Percentiles rank a stretch among this genome's conserved stretches.
phyloP scores from a whole-genome alignment of 2,888 invertebrate species.

The Dyspetes luteomarginatus region DNA sequence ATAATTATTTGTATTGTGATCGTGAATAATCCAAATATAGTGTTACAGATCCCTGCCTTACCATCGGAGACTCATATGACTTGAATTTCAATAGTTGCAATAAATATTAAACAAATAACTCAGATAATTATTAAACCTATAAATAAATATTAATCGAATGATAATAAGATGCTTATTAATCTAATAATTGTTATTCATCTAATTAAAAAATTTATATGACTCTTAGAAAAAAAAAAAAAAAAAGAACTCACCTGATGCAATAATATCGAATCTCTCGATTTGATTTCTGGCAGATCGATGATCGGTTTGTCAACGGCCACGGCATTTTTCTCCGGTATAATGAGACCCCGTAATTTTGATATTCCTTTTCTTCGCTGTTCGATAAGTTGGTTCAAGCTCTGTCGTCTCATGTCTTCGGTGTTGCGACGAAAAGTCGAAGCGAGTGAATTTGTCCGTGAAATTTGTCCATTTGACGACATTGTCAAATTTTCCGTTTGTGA shows the following conservation, averaged over 20 bases:
- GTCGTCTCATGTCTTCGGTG: conserved; percentile 85
- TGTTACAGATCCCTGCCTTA: no score
- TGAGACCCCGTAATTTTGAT: conserved; percentile 93
- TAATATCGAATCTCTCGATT: conserved; percentile 87
- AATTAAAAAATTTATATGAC: no score
- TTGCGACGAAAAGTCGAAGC: conserved; percentile 77
- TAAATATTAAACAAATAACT: no score
- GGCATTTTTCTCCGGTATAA: conserved; percentile 91
- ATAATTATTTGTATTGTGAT: no score
- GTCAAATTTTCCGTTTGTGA: conserved; percentile 84
- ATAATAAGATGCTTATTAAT: no score
- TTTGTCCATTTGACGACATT: conserved; percentile 75
- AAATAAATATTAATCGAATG: no score
- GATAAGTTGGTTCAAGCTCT: conserved; percentile 89
- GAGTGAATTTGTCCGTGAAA: conserved; percentile 78
- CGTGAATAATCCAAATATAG: no score
- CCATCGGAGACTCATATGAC: no score
- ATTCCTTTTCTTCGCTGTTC: conserved; percentile 93
- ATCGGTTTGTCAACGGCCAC: conserved; percentile 85
- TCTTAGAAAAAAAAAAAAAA: conserved; percentile 7
- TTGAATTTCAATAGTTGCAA: no score
- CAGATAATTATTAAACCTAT: no score
- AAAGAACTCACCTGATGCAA: conserved; percentile 76
- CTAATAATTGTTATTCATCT: no score
- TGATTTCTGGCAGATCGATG: conserved; percentile 92